phyloP scores from a whole-genome alignment of 2,888 invertebrate species.

The Andrena minutula region DNA sequence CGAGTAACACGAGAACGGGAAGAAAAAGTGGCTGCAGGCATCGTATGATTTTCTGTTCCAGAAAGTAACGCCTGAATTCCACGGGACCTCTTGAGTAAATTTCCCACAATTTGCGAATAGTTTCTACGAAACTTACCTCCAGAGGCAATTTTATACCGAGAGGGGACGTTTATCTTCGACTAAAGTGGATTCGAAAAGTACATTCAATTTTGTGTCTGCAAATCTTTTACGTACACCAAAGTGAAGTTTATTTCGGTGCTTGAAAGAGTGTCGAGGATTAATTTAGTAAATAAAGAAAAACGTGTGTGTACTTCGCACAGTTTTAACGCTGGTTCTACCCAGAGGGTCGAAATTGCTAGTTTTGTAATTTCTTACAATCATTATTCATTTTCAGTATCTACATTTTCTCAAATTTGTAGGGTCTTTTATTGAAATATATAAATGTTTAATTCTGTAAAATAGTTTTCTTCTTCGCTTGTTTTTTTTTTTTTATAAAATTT shows the following conservation, averaged over 20 bases:
- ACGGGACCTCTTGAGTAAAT: background rate
- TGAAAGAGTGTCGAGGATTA: no score
- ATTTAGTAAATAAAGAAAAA: no score
- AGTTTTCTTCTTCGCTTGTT: no score
- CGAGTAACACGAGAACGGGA: slow-evolving; percentile 9
- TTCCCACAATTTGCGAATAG: slow-evolving; percentile 4
- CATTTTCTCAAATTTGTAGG: no score
- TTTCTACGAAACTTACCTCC: background rate
- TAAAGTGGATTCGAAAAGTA: background rate
- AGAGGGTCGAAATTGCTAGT: no score
- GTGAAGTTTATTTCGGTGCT: background rate
- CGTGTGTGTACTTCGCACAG: no score
- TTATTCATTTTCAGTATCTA: no score
- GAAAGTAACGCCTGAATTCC: slow-evolving; percentile 3
- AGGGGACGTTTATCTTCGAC: background rate
- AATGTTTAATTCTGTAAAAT: no score
- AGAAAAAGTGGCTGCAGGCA: background rate
- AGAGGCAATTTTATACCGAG: background rate
- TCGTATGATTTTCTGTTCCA: slow-evolving; percentile 4
- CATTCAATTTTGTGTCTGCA: background rate
- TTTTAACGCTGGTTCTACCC: no score
- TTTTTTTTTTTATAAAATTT: no score
- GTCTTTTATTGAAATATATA: no score
- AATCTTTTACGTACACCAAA: background rate
- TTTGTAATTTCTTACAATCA: no score